These are phyloP conservation scores for Sphaeramia orbicularis DNA, from an alignment of 2,797 vertebrate species.

Conservation along the genomic window DNA sequence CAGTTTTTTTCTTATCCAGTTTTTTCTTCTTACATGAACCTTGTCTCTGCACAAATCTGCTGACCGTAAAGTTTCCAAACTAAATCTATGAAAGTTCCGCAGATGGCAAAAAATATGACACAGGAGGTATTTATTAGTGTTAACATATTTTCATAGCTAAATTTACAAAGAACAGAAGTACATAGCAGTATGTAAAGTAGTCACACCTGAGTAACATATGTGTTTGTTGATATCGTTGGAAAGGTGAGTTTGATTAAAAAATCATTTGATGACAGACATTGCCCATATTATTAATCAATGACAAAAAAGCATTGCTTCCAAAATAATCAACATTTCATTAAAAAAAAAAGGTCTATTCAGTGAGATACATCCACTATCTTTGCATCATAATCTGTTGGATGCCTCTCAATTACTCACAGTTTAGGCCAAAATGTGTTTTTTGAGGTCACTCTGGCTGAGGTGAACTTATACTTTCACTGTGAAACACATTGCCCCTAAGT, in stretches of 20 bases:
- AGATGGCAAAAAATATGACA: constrained; percentile 22
- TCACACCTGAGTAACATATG: neutral
- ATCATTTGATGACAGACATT: neutral
- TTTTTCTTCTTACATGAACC: constrained; percentile 41
- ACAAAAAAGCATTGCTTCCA: too few relatives aligned
- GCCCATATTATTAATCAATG: too few relatives aligned
- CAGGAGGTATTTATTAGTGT: constrained; percentile 2
- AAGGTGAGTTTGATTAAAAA: neutral
- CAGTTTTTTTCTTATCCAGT: constrained; percentile 37
- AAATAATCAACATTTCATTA: too few relatives aligned
- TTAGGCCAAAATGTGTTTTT: too few relatives aligned
- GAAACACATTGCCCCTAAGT: constrained; percentile 34
- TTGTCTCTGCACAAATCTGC: constrained; percentile 37
- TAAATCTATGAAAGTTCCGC: constrained; percentile 41
- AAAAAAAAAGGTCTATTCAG: too few relatives aligned
- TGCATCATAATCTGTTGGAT: too few relatives aligned
- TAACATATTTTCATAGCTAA: neutral
- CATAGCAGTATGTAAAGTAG: neutral
- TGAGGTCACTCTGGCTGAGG: neutral
- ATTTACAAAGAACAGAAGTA: neutral
- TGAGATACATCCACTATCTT: too few relatives aligned
- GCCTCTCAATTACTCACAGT: too few relatives aligned
- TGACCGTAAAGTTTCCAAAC: constrained; percentile 43
- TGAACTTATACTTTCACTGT: constrained; percentile 40
- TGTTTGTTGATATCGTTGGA: neutral